Conservation (phyloP, 2,113 vertebrate genomes). For the Hystrix cristata region DNA sequence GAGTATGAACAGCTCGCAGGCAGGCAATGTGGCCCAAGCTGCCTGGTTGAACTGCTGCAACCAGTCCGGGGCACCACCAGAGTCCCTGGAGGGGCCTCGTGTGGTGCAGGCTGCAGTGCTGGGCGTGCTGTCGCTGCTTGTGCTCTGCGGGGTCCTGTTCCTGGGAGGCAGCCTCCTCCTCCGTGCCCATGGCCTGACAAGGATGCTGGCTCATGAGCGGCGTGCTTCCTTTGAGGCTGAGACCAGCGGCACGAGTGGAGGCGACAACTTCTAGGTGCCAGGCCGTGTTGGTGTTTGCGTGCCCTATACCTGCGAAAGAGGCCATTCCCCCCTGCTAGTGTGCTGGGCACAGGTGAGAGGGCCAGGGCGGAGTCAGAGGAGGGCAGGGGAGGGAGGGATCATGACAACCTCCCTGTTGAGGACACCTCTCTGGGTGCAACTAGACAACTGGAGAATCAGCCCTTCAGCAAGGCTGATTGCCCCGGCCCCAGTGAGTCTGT, state of each 20-base stretch:
- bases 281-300: background rate
- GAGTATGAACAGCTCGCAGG: slow-evolving; percentile 66
- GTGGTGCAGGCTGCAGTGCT: slow-evolving; percentile 93
- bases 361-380: rapidly evolving
- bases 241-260: slow-evolving; percentile 87
- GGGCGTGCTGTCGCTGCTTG: slow-evolving; percentile 95
- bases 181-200: slow-evolving; percentile 94
- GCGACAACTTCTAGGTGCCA: slow-evolving; percentile 44
- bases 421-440: background rate
- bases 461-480: background rate
- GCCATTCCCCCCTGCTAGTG: background rate
- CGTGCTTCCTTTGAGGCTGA: slow-evolving; percentile 91
- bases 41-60: slow-evolving; percentile 80
- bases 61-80: slow-evolving; percentile 23
- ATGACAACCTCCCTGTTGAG: too few relatives aligned
- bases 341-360: slow-evolving; percentile 7
- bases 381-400: background rate
- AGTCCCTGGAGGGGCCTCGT: slow-evolving; percentile 85
- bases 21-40: background rate
- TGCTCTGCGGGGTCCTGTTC: slow-evolving; percentile 95
- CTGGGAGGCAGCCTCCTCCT: slow-evolving; percentile 95
- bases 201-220: slow-evolving; percentile 90
- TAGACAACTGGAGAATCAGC: background rate
- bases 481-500: background rate
- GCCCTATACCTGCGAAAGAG: background rate